phyloP scores from a whole-genome alignment of 2,888 invertebrate species.

The Rutpela maculata region DNA sequence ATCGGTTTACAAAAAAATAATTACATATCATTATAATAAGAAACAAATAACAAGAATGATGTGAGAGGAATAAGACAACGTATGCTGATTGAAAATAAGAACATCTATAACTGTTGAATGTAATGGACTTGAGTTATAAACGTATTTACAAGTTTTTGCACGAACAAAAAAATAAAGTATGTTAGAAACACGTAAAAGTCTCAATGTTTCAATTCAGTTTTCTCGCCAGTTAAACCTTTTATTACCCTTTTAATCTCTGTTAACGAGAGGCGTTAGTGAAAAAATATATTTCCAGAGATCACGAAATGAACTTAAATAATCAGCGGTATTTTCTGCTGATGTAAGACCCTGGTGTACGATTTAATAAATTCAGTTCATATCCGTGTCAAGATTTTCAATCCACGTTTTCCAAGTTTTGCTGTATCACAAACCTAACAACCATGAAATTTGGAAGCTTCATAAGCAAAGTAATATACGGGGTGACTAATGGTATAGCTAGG shows the following conservation, averaged over 20 bases:
- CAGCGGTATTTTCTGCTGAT: neutral
- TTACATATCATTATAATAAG: constrained; percentile 13
- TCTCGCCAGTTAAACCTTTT: neutral
- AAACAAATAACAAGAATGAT: neutral
- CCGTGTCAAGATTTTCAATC: too few relatives aligned
- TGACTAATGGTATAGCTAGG: too few relatives aligned
- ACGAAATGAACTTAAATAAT: neutral
- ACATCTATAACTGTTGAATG: neutral
- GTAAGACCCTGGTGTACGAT: neutral
- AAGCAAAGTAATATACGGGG: neutral
- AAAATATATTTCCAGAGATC: neutral
- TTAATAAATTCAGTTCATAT: neutral
- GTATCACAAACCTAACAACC: neutral
- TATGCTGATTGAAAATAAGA: constrained; percentile 7
- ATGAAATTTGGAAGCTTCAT: neutral
- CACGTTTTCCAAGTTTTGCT: neutral
- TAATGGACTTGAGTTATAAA: constrained; percentile 1
- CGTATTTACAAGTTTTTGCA: neutral
- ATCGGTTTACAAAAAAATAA: constrained; percentile 15
- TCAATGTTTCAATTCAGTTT: neutral
- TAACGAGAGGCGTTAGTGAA: neutral
- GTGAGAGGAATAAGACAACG: neutral
- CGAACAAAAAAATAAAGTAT: neutral
- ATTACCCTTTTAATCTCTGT: neutral
- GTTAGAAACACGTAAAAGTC: neutral